phyloP scores from a whole-genome alignment of 2,113 vertebrate species.

The Zosterops lateralis region DNA sequence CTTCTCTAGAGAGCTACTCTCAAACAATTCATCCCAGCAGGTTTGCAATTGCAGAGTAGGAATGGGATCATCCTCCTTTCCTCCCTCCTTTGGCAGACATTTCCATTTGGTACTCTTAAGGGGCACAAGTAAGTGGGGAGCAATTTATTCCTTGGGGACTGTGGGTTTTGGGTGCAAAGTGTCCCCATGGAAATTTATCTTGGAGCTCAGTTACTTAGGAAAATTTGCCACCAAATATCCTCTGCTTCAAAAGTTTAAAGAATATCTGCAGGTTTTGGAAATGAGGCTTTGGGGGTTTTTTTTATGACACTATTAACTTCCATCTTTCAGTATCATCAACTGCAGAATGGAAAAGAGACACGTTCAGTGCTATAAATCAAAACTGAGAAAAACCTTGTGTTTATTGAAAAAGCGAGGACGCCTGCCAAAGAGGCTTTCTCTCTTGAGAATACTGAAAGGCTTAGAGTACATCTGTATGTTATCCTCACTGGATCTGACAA shows the following conservation, averaged over 20 bases:
- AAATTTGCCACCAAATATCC: background rate
- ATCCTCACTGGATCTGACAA: background rate
- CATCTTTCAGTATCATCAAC: conserved; percentile 4
- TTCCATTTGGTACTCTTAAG: background rate
- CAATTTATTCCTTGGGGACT: background rate
- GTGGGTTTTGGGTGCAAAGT: background rate
- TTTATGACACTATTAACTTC: conserved; percentile 25
- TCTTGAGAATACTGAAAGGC: background rate
- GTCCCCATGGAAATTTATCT: background rate
- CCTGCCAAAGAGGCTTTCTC: conserved; percentile 43
- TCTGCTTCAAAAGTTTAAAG: background rate
- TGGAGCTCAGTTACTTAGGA: background rate
- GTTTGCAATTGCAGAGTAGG: background rate
- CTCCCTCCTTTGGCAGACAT: background rate
- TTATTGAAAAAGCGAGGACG: conserved; percentile 14
- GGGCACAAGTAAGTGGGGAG: background rate
- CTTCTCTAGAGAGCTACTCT: background rate
- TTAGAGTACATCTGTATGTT: conserved; percentile 6
- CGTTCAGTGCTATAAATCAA: conserved; percentile 44
- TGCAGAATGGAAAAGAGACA: conserved; percentile 30
- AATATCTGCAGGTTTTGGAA: background rate
- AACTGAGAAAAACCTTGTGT: conserved; percentile 28
- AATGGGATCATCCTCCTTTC: background rate
- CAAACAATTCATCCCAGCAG: background rate
- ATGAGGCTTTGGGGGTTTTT: background rate